Conservation (phyloP, 2,888 invertebrate species). For the Oscheius sp. region DNA sequence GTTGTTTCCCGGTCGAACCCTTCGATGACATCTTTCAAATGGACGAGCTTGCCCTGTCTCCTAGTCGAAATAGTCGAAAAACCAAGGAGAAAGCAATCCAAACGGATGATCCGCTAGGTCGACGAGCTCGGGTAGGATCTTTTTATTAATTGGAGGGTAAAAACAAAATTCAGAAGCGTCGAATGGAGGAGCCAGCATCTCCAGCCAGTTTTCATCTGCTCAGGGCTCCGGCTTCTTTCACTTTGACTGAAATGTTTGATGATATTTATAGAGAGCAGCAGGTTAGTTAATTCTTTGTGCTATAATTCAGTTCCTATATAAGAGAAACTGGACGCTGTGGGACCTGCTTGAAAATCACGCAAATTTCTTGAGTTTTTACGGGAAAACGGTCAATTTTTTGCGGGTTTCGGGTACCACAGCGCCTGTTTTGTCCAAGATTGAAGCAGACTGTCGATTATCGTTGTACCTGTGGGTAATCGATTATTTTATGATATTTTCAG, state of each 20-base stretch:
- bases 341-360: too few relatives aligned
- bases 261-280: conserved; percentile 48
- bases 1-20: conserved; percentile 69
- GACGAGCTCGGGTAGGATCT: neutral
- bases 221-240: conserved; percentile 65
- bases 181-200: conserved; percentile 31
- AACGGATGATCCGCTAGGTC: conserved; percentile 1
- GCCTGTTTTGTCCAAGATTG: too few relatives aligned
- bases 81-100: conserved; percentile 19
- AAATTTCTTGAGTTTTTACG: too few relatives aligned
- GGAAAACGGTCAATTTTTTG: too few relatives aligned
- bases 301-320: too few relatives aligned
- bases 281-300: too few relatives aligned
- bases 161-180: conserved; percentile 32
- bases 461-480: too few relatives aligned
- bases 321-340: too few relatives aligned
- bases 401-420: too few relatives aligned
- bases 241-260: conserved; percentile 70
- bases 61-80: too few relatives aligned
- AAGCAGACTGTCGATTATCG: too few relatives aligned
- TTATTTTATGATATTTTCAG: conserved; percentile 2
- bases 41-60: conserved; percentile 20
- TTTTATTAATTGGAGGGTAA: neutral
- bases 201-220: conserved; percentile 58
- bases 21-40: conserved; percentile 48